phyloP scores from a whole-genome alignment of 2,797 vertebrate genomes.

The Scolopax bukidnonensis region DNA sequence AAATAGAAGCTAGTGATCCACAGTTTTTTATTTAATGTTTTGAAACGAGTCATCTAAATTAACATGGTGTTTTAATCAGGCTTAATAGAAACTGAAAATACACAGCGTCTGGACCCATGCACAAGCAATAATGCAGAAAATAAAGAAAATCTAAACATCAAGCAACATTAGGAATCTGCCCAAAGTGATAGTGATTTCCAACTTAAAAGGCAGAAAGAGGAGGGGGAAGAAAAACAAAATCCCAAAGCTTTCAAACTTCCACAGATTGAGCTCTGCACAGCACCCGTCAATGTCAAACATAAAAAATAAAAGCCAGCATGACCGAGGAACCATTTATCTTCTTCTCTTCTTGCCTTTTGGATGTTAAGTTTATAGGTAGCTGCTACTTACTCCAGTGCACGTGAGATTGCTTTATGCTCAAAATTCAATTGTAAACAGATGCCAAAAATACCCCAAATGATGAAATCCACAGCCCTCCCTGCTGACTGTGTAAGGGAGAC shows the following conservation, averaged over 20 bases:
- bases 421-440: constrained; percentile 7
- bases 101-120: neutral
- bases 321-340: neutral
- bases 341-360: neutral
- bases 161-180: neutral
- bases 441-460: neutral
- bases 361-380: neutral
- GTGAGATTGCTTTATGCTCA: neutral
- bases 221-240: neutral
- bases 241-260: neutral
- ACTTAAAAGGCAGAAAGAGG: neutral
- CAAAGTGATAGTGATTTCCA: neutral
- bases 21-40: constrained; percentile 6
- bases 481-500: neutral
- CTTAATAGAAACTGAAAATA: neutral
- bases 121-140: neutral
- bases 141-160: neutral
- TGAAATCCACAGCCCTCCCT: neutral
- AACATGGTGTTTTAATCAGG: constrained; percentile 1
- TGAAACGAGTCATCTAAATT: neutral
- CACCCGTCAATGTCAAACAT: neutral
- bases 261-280: neutral
- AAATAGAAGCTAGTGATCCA: neutral
- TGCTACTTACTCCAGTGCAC: neutral
- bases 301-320: neutral